Percentiles rank a stretch among this genome's conserved stretches.
Conservation (phyloP, 2,797 vertebrate genomes). For the Neosalanx taihuensis region DNA sequence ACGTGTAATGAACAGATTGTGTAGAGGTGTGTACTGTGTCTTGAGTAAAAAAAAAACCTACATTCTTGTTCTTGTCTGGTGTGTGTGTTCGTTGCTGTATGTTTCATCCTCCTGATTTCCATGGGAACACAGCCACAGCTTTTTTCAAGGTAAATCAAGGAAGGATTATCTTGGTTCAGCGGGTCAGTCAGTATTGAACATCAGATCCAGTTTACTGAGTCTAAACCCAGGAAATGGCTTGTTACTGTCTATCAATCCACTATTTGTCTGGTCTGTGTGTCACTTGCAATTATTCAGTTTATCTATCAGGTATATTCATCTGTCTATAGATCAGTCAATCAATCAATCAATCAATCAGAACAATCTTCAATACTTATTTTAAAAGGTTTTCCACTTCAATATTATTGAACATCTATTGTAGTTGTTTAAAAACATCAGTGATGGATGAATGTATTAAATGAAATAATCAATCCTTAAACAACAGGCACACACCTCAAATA, state of each 20-base stretch:
- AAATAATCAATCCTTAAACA: neutral
- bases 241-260: conserved; percentile 52
- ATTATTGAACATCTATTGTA: neutral
- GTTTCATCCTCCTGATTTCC: conserved; percentile 28
- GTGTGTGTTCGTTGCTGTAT: neutral
- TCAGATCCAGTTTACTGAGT: conserved; percentile 35
- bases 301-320: conserved; percentile 33
- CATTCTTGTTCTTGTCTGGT: conserved; percentile 3
- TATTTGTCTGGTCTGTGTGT: conserved; percentile 48
- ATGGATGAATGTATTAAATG: neutral
- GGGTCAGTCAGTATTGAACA: conserved; percentile 33
- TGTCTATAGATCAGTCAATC: conserved; percentile 22
- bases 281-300: conserved; percentile 41
- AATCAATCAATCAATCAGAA: neutral
- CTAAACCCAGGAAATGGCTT: conserved; percentile 9
- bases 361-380: conserved; percentile 14
- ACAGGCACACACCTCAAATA: neutral
- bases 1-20: neutral
- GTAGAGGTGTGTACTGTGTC: too few relatives aligned
- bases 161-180: conserved; percentile 21
- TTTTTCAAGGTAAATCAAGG: conserved; percentile 26
- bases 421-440: conserved; percentile 4
- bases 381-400: conserved; percentile 18
- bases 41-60: too few relatives aligned
- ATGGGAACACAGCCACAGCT: conserved; percentile 29